Evolutionary conservation across 2,888 invertebrate species (phyloP).

Genomic region (Rambutsinella grinnellia): DNA sequence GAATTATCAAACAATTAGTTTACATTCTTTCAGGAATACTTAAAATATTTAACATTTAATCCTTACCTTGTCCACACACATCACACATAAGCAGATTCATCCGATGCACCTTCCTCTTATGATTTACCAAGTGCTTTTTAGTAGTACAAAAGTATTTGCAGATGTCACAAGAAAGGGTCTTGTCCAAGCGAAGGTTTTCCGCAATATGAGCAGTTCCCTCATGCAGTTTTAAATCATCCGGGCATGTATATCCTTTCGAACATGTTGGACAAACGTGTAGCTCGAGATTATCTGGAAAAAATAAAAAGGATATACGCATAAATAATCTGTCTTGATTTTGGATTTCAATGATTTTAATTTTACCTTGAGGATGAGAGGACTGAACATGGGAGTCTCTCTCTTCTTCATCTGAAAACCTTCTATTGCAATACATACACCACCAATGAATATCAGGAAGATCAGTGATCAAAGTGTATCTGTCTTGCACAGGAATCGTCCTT

Average conservation of each 20-base stretch:
- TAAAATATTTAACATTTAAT: neutral
- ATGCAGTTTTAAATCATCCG: neutral
- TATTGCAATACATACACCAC: conserved; percentile 18
- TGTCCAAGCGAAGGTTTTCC: no score
- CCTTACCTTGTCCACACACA: conserved; percentile 16
- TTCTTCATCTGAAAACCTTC: conserved; percentile 4
- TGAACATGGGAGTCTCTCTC: neutral
- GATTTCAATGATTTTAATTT: no score
- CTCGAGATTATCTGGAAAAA: no score
- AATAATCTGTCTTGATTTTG: no score
- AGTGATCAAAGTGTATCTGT: neutral
- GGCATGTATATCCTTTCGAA: neutral
- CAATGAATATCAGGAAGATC: conserved; percentile 9
- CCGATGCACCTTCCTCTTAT: conserved; percentile 9
- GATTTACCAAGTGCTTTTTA: neutral
- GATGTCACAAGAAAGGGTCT: conserved; percentile 7
- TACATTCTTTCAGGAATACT: neutral
- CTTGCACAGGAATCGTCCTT: no score
- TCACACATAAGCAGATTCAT: conserved; percentile 19
- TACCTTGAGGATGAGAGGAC: neutral
- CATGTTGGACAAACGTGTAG: neutral
- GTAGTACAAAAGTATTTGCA: neutral
- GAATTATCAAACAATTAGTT: neutral
- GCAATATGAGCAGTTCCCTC: neutral
- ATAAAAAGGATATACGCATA: no score